phyloP scores from a whole-genome alignment of 2,888 invertebrate species.

The Cinara cedri region DNA sequence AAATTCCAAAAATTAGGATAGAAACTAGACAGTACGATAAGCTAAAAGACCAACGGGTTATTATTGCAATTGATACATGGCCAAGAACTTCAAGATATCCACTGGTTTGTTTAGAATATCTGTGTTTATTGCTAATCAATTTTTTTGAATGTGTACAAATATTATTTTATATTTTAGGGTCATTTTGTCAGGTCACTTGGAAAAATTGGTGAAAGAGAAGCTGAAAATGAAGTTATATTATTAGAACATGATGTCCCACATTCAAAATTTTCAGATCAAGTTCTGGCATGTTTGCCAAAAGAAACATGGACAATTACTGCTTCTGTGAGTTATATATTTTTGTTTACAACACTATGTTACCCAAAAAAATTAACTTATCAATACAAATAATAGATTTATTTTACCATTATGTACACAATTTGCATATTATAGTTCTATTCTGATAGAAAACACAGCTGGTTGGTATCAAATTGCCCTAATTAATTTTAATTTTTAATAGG shows the following conservation, averaged over 20 bases:
- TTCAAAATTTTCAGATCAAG: slow-evolving; percentile 91
- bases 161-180: slow-evolving; percentile 67
- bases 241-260: slow-evolving; percentile 97
- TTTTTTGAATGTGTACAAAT: background rate
- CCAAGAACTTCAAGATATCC: slow-evolving; percentile 91
- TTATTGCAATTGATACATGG: slow-evolving; percentile 97
- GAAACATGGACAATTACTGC: slow-evolving; percentile 80
- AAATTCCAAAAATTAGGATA: slow-evolving; percentile 92
- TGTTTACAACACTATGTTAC: background rate
- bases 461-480: no score
- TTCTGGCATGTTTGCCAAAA: slow-evolving; percentile 87
- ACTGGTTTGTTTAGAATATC: slow-evolving; percentile 65
- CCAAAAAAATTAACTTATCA: slow-evolving; percentile 3
- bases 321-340: slow-evolving; percentile 38
- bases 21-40: slow-evolving; percentile 90
- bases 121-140: slow-evolving; percentile 23
- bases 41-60: slow-evolving; percentile 82
- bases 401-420: background rate
- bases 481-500: slow-evolving; percentile 65
- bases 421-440: no score
- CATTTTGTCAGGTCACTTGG: slow-evolving; percentile 95
- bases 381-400: background rate
- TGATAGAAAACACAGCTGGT: no score
- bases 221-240: slow-evolving; percentile 95
- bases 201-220: slow-evolving; percentile 87